Evolutionary conservation across 2,888 invertebrate genomes (phyloP), one percentile per base, ranked within the genome.

Genomic region (Drosophila macrospina): DNA sequence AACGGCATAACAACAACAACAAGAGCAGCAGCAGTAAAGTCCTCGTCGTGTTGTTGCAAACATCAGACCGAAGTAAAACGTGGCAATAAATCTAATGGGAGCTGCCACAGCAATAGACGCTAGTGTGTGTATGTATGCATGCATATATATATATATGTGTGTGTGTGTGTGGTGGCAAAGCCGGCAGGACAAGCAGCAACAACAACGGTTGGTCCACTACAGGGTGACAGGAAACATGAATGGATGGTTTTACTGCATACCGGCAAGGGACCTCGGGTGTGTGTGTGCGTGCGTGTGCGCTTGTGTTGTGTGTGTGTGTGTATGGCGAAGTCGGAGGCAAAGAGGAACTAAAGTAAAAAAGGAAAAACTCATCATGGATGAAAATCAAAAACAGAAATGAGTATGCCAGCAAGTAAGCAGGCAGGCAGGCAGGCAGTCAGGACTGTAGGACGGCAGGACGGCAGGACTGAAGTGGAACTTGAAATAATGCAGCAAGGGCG

Each of bases 71-170:
- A 78, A 85, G 80, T 81, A 89, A 89, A 88, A 89, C 86, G 82
- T 84, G 86, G 87, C 87, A 90, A 90, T 90, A 91, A 91, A 91
- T 90, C 88, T 89, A 81, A 89, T 88, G 83, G 77, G 72, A 87
- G 80, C 69, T 74, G 73, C 71, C 72, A 52, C 39, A 78, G 74
- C 79, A 75, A 68, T 48, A 63, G 63, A 51, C 63, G 74, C 39
- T 55, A 54, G 55, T 47, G 45, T 45, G 15, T 45, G 37, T 34
- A 32, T 48, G 34, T 51, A 28, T 32, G 26, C 5, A 15, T 8
- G 4, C 4, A 8, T 15, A 8, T 5, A 15, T 32, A n/a, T 8
- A 8, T 15, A 8, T 5, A 15, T 32, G n/a, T 37, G 34, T 55
- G 41, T 37, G 34, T 55, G 41, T 54, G 32, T 55, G 45, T 51